phyloP scores from a whole-genome alignment of 2,888 invertebrate genomes.

The Axea sp. region DNA sequence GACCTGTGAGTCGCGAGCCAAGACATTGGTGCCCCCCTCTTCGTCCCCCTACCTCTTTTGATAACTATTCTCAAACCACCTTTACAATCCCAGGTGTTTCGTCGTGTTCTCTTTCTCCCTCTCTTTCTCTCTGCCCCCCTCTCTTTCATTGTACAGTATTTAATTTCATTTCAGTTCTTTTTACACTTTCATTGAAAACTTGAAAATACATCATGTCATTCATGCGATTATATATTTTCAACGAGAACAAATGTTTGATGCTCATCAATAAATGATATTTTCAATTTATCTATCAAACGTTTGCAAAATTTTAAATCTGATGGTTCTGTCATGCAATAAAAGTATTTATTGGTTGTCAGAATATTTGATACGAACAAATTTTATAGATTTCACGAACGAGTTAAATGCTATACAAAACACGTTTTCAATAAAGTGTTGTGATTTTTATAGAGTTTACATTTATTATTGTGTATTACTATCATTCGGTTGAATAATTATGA shows the following conservation, averaged over 20 bases:
- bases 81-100: constrained; percentile 41
- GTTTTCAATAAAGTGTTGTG: constrained; percentile 11
- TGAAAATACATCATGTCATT: constrained; percentile 27
- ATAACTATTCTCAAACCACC: constrained; percentile 66
- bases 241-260: constrained; percentile 12
- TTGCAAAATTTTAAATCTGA: constrained; percentile 14
- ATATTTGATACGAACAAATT: constrained; percentile 6
- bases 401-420: constrained; percentile 4
- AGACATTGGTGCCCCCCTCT: constrained; percentile 77
- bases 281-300: constrained; percentile 5
- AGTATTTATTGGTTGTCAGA: constrained; percentile 6
- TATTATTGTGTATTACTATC: constrained; percentile 6
- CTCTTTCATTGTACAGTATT: constrained; percentile 15
- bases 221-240: constrained; percentile 12
- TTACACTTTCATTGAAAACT: constrained; percentile 41
- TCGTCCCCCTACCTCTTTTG: constrained; percentile 67
- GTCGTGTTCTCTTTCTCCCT: neutral
- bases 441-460: neutral
- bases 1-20: constrained; percentile 77
- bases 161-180: constrained; percentile 18
- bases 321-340: constrained; percentile 11
- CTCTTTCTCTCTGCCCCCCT: too few relatives aligned
- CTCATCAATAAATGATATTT: constrained; percentile 18
- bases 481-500: too few relatives aligned
- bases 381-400: constrained; percentile 2